A percentile compares a stretch with the other conserved stretches of the same genome.
Conservation (phyloP, 1,140 invertebrate genomes). For the Meteorus sp. region DNA sequence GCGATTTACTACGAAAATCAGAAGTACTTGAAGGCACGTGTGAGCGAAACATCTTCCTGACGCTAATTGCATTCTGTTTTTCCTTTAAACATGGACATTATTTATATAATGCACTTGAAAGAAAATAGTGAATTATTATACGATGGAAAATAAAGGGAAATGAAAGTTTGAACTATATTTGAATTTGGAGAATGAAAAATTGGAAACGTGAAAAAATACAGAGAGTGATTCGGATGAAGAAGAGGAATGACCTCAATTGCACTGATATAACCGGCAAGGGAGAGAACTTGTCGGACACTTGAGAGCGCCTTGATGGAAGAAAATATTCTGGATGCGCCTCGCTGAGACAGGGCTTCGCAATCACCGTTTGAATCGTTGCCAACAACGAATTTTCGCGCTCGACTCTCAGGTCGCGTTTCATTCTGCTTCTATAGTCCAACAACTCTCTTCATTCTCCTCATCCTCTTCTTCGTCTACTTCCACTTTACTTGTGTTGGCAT, state of each 20-base stretch:
- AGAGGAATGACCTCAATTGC: constrained; percentile 27
- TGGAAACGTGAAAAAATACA: constrained; percentile 1
- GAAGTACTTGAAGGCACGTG: no score
- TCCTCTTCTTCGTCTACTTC: constrained; percentile 27
- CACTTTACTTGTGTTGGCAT: constrained; percentile 3
- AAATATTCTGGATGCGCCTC: constrained; percentile 47
- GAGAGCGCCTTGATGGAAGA: constrained; percentile 25
- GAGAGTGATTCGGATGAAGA: constrained; percentile 6
- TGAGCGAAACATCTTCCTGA: no score
- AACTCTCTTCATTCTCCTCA: neutral
- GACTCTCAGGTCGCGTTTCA: no score
- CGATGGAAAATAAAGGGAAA: neutral
- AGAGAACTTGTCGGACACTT: constrained; percentile 30
- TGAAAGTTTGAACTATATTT: constrained; percentile 1
- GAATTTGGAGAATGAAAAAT: constrained; percentile 14
- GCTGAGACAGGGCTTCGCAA: constrained; percentile 55
- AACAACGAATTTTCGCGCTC: constrained; percentile 34
- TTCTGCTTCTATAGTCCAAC: neutral
- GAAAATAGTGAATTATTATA: no score
- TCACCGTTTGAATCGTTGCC: constrained; percentile 56
- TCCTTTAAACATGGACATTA: constrained; percentile 4
- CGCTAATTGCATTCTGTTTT: neutral
- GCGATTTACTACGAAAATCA: no score
- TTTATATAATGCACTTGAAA: neutral
- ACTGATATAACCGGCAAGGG: constrained; percentile 14